Percentiles rank a stretch among this genome's conserved stretches.
Evolutionary conservation across 2,797 vertebrate species (phyloP).

Genomic region (Pseudotriccus pelzelni): DNA sequence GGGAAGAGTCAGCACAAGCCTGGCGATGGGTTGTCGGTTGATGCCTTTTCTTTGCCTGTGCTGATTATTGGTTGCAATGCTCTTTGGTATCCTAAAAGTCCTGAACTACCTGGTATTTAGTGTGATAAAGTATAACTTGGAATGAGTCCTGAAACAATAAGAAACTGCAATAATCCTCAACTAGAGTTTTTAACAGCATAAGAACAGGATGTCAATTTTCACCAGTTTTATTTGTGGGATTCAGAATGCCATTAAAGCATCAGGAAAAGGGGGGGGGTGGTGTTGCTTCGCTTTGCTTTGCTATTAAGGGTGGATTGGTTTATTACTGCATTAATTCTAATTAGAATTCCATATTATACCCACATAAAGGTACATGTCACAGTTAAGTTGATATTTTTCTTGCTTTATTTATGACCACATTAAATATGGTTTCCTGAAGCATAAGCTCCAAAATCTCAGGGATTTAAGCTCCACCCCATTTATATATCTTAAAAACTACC

Average conservation of each 20-base stretch:
- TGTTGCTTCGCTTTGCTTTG: not conserved
- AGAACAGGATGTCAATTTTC: constrained; percentile 62
- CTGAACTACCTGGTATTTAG: not conserved
- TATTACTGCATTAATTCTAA: constrained; percentile 66
- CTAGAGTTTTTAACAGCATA: not conserved
- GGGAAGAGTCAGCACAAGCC: not conserved
- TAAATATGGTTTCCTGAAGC: constrained; percentile 68
- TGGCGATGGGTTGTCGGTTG: not conserved
- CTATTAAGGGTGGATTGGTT: constrained; percentile 46
- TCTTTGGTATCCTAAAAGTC: not conserved
- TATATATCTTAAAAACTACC: constrained; percentile 38
- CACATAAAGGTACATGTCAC: constrained; percentile 58
- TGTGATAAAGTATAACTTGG: constrained; percentile 49
- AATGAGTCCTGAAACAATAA: constrained; percentile 59
- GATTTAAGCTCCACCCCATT: constrained; percentile 65
- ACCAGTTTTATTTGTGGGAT: constrained; percentile 65
- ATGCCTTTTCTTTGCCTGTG: not conserved
- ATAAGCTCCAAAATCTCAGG: constrained; percentile 57
- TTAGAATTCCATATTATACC: constrained; percentile 69
- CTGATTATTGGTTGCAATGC: not conserved
- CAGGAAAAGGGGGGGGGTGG: not conserved
- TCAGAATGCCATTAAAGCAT: constrained; percentile 47
- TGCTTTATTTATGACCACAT: constrained; percentile 72
- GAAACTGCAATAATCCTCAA: constrained; percentile 50
- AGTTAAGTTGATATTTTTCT: constrained; percentile 65